These are phyloP conservation scores for Merops nubicus DNA, from an alignment of 2,113 vertebrate species.

Conservation along the genomic window DNA sequence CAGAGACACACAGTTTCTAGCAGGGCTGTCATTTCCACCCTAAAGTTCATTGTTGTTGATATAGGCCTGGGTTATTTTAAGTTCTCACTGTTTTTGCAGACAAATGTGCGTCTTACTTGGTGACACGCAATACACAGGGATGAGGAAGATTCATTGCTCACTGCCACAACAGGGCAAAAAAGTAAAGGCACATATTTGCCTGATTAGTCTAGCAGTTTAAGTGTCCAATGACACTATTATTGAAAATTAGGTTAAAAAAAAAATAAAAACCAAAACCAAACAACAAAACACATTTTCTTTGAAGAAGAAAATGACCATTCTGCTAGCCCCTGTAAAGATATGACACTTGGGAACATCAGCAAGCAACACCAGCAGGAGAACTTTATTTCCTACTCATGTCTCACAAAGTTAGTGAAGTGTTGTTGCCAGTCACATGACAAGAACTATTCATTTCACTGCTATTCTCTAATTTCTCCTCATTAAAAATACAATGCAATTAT, in stretches of 20 bases:
- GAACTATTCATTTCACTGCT: background rate
- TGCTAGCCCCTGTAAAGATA: background rate
- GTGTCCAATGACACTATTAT: background rate
- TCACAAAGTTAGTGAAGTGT: background rate
- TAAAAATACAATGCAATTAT: background rate
- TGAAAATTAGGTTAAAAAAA: background rate
- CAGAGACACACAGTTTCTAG: background rate
- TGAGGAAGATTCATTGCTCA: background rate
- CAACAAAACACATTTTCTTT: background rate
- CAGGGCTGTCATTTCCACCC: background rate
- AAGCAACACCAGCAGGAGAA: background rate
- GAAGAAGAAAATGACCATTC: background rate
- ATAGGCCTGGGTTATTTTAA: background rate
- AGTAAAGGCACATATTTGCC: background rate
- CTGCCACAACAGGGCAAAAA: background rate
- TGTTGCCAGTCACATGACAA: background rate
- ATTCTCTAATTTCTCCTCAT: no score
- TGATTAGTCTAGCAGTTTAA: background rate
- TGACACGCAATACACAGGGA: background rate
- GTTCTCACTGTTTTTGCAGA: background rate
- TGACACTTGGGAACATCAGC: background rate
- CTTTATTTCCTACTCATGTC: background rate
- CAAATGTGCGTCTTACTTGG: rapidly evolving
- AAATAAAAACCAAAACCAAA: background rate
- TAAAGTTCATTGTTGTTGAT: background rate